Conservation (phyloP, 2,113 vertebrate genomes). For the Glaucidium brasilianum region DNA sequence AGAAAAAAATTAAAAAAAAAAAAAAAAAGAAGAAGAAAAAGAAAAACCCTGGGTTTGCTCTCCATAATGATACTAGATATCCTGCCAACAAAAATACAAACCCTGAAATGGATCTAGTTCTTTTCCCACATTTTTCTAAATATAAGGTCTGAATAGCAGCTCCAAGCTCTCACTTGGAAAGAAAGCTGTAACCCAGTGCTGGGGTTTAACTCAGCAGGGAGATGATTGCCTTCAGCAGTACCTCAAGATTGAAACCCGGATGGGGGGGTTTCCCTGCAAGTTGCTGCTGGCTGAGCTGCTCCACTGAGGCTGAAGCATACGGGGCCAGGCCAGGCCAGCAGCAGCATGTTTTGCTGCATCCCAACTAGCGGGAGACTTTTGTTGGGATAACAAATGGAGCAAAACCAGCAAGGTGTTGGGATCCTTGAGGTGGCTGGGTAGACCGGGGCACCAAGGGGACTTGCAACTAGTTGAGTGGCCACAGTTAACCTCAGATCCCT, state of each 20-base stretch:
- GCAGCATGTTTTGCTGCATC: not conserved
- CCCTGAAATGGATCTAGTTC: constrained; percentile 58
- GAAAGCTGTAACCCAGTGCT: not conserved
- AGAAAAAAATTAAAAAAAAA: not conserved
- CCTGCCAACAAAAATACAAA: constrained; percentile 69
- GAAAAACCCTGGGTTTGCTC: constrained; percentile 57
- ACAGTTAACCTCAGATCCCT: not conserved
- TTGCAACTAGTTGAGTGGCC: not conserved
- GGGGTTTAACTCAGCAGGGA: not conserved
- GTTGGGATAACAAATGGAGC: not conserved
- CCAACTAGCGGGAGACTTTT: not conserved
- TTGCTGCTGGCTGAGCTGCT: not conserved
- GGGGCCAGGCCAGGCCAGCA: not conserved
- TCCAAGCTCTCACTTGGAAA: constrained; percentile 7
- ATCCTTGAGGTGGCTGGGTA: not conserved
- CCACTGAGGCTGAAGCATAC: not conserved
- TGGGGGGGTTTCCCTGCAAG: not conserved
- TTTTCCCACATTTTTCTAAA: constrained; percentile 71
- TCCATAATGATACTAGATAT: constrained; percentile 66
- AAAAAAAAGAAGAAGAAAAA: not conserved
- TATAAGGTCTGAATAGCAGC: constrained; percentile 54
- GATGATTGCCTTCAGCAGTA: not conserved
- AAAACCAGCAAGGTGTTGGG: not conserved
- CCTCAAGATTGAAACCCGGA: not conserved
- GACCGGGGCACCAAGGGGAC: not conserved